Conservation (phyloP, 2,113 vertebrate species). For the Osmerus eperlanus region DNA sequence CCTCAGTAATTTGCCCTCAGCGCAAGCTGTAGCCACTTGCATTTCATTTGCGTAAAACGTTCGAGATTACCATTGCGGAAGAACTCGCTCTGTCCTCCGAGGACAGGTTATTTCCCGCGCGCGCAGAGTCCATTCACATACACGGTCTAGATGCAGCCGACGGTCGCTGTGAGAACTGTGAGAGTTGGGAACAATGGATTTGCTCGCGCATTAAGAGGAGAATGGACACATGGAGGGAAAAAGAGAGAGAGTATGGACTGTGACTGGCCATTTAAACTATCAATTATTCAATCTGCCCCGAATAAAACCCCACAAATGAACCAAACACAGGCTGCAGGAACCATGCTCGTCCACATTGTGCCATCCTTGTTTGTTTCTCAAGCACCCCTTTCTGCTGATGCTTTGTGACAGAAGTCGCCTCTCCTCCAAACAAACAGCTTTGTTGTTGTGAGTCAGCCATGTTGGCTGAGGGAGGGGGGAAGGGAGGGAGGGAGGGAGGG, state of each 20-base stretch:
- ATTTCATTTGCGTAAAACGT: slow-evolving; percentile 24
- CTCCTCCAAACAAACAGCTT: not conserved
- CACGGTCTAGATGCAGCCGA: not conserved
- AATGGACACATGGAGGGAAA: not conserved
- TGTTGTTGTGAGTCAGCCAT: slow-evolving; percentile 6
- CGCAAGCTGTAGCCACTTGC: slow-evolving; percentile 23
- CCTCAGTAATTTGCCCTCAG: slow-evolving; percentile 35
- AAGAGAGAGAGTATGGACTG: too few relatives aligned
- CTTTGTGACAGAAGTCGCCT: not conserved
- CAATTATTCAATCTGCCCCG: not conserved
- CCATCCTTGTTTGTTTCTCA: not conserved
- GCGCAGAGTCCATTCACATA: not conserved
- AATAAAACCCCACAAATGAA: not conserved
- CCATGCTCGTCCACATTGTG: not conserved
- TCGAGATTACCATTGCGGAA: slow-evolving; percentile 5
- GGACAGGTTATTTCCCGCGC: not conserved
- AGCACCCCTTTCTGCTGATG: not conserved
- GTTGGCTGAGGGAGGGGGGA: not conserved
- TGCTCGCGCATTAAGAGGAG: not conserved
- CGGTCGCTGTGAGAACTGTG: not conserved
- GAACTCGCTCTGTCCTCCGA: not conserved
- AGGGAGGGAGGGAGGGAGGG: not conserved
- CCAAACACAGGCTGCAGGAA: not conserved
- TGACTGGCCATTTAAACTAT: not conserved
- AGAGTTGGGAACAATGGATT: not conserved